Evolutionary conservation across 2,113 vertebrate species (phyloP).

Genomic region (Callipepla californica): DNA sequence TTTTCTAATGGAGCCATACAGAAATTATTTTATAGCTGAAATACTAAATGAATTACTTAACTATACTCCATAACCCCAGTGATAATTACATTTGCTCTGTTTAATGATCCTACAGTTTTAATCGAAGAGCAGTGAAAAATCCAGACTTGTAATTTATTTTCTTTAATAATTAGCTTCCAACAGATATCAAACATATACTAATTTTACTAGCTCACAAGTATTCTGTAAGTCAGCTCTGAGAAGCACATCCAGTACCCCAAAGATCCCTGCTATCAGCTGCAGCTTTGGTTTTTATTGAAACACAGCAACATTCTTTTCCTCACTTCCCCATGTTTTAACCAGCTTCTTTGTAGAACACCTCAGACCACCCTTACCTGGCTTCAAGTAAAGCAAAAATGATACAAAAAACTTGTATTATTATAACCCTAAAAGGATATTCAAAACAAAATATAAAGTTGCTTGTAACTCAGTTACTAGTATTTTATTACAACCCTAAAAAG

Average conservation of each 20-base stretch:
- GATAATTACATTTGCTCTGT: background rate
- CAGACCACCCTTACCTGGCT: background rate
- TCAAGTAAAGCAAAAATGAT: background rate
- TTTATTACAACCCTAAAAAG: background rate
- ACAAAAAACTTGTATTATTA: background rate
- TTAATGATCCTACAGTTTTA: background rate
- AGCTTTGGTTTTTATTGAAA: background rate
- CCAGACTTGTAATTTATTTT: background rate
- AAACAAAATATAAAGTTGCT: background rate
- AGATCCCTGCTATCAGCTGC: background rate
- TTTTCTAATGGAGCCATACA: background rate
- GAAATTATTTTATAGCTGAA: background rate
- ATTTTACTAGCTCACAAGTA: background rate
- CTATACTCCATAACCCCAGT: background rate
- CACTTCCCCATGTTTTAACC: background rate
- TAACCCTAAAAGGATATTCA: background rate
- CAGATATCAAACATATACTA: background rate
- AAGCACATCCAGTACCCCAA: background rate
- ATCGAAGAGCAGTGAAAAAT: background rate
- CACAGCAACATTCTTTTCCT: background rate
- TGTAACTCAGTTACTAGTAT: background rate
- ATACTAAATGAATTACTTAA: background rate
- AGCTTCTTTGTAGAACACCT: background rate
- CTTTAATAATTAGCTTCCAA: background rate
- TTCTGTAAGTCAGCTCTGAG: conserved; percentile 8